Base-by-base conservation (phyloP, 2,113 vertebrate species). In the Glaucidium brasilianum region DNA sequence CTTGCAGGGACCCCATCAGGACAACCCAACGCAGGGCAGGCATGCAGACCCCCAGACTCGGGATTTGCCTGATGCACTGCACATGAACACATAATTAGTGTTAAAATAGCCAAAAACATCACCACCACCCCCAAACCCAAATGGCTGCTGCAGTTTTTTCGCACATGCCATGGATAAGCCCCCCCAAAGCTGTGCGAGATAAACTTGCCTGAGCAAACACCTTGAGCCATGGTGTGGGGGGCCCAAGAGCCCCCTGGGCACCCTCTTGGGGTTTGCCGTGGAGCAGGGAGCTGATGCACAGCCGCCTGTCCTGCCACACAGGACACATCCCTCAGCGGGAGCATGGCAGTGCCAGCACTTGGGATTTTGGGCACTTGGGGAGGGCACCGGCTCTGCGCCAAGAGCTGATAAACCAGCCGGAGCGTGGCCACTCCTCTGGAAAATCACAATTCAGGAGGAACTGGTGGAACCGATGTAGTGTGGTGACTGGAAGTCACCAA, bases 381-480 rank as follows among this genome's bases (percentile, higher is more conserved):
- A 67, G 32, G 47, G 47, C 15, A 2, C 11, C 11, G 9, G 35
- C 18, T 83, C 23, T 15, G 4, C 12, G 27, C 39, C 4, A 6
- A 19, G 34, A 60, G 29, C 22, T 56, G 66, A 62, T 29, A 62
- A 62, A 83, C 7, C 50, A 75, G n/a, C 18, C 3, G 8, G 50
- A 89, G 13, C 55, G 14, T 1, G 5, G 45, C 25, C 29, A 6
- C 29, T 56, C 34, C n/a, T 67, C n/a, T 1, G 3, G 68, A n/a
- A 63, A 82, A 9, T 11, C 1, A 11, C 39, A 78, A 69, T 56
- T 55, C 60, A 32, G 53, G 73, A 62, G 88, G 58, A 86, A 34
- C 15, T 2, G 10, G 15, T 19, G 47, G 53, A 43, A 34, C 39
- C 2, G 0, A 39, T 0, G 0, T 4, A 8, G 11, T 5, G 3